Base-by-base conservation (phyloP, 1,140 invertebrate species). In the Drosophila burlai region DNA sequence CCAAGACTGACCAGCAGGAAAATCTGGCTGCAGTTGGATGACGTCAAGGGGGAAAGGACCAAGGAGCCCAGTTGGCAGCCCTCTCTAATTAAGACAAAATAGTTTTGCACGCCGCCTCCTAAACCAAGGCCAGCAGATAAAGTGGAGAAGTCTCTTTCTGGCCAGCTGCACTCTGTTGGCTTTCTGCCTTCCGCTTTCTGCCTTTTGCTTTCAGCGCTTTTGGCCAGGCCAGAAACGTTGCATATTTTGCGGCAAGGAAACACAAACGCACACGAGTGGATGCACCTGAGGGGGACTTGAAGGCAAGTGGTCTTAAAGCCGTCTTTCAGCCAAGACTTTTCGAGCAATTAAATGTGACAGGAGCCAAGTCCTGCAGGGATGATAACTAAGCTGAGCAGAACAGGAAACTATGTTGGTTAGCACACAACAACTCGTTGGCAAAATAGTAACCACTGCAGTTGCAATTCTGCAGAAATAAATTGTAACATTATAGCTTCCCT, bases 41-140 rank as follows among this genome's bases (percentile, higher is more conserved):
- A 87, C 84, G 84, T 87, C 84, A 87, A 57, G 81, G 63, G 49
- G 38, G n/a, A 46, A 55, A 40, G 34, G 31, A 50, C 29, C 15
- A n/a, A 49, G 45, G 36, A 38, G 21, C 36, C 13, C 16, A 34
- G 63, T 8, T 42, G 72, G 36, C 50, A 54, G 55, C 59, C 64
- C 64, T 49, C 24, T 89, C 50, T 89, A 87, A 87, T 87, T 83
- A 81, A 87, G 81, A 90, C 68, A 75, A 78, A 89, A 67, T 71
- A 76, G 72, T 75, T 65, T 57, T 34, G 38, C 54, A 40, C 54
- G 54, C 21, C 54, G 36, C 21, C 54, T 42, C 15, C 36, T 24
- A 43, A 49, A 40, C 43, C 67, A 71, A 76, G 63, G 73, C 68
- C 64, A 47, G 21, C 34, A 73, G 67, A 49, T 52, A 73, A 52